Base-by-base conservation (phyloP, 2,113 vertebrate species). In the Pelecanus crispus region DNA sequence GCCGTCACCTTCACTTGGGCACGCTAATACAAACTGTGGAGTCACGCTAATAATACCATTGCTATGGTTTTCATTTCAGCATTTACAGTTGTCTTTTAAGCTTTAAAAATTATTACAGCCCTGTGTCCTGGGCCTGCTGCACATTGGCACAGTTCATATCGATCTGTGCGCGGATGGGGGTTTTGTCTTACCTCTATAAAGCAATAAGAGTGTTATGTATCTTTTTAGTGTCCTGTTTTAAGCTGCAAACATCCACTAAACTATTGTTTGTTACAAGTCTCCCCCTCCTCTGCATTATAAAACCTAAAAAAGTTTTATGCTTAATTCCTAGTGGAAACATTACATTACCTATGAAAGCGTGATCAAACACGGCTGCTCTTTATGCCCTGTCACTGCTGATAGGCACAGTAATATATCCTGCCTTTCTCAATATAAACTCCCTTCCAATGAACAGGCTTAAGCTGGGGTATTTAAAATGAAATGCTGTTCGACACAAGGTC, bases 281-380 rank as follows among this genome's bases (percentile, higher is more conserved):
- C 50, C 5, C 66, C 63, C 28, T 40, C 19, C 40, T 22, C 67
- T 10, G 15, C 55, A 44, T 92, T 92, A 80, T 73, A 83, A 94
- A 96, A 89, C 28, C 29, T 49, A 77, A 74, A 86, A 77, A 83
- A 96, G 78, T 89, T 96, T 97, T 95, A 96, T 52, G 68, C 47
- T 77, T 92, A 94, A 93, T 95, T 95, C 95, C 97, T 96, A 78
- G 66, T 93, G 95, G 97, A 97, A 97, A 97, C 95, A 89, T 94
- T 86, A 90, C 58, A 91, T 89, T 91, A 95, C 94, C 91, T 56
- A 65, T 31, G 88, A 74, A 95, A 92, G 52, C 45, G 81, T 80
- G 94, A 97, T 95, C 97, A 95, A 95, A 97, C 86, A 95, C 93
- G 40, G 86, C 77, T 95, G 88, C 81, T 91, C 44, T 95, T 97